These are phyloP conservation scores for Petroica traversi DNA, from an alignment of 2,113 vertebrate genomes.

Conservation along the genomic window DNA sequence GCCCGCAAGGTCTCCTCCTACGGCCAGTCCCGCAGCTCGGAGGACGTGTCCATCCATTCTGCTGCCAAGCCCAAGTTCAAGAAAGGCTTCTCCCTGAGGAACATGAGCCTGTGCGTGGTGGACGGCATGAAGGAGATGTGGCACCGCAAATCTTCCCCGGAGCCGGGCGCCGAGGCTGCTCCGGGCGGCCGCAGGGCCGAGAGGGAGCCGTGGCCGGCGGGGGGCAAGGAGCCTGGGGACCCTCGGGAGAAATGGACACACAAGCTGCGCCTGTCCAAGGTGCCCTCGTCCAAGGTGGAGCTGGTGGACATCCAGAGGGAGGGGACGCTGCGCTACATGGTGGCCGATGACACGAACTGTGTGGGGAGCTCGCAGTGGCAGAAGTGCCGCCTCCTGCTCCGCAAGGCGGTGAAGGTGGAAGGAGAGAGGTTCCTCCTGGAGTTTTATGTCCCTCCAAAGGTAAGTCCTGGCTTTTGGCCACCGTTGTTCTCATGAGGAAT, in stretches of 20 bases:
- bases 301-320: constrained; percentile 94
- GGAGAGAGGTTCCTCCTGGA: constrained; percentile 92
- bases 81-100: constrained; percentile 95
- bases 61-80: constrained; percentile 87
- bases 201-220: constrained; percentile 59
- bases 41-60: constrained; percentile 84
- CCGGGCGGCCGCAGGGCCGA: not conserved
- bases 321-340: constrained; percentile 92
- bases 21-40: constrained; percentile 92
- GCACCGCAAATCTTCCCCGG: constrained; percentile 89
- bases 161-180: constrained; percentile 69
- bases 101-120: constrained; percentile 96
- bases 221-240: constrained; percentile 59
- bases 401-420: constrained; percentile 83
- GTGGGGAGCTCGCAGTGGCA: constrained; percentile 91
- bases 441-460: constrained; percentile 97
- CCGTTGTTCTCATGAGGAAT: not conserved
- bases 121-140: constrained; percentile 96
- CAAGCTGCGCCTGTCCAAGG: constrained; percentile 85
- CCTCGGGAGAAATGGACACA: constrained; percentile 78
- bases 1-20: constrained; percentile 80
- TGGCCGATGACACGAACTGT: constrained; percentile 90
- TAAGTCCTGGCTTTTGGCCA: constrained; percentile 14
- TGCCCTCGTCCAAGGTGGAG: constrained; percentile 86
- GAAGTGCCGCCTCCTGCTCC: constrained; percentile 92